Conservation (phyloP, 2,797 vertebrate genomes). For the Gila robusta region DNA sequence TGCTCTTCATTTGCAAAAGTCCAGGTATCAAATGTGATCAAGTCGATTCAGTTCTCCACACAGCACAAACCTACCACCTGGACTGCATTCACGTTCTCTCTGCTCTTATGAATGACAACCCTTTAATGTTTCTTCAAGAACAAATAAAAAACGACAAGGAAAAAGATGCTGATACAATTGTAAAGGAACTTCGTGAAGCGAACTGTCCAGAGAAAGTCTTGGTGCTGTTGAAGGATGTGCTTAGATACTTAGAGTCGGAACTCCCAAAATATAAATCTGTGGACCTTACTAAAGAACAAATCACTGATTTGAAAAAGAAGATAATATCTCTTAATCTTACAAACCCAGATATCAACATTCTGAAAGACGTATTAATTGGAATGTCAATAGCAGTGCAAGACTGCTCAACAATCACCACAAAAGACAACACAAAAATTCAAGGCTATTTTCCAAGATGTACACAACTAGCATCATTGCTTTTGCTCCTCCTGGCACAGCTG, state of each 20-base stretch:
- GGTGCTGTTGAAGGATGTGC: slow-evolving; percentile 48
- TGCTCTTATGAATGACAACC: slow-evolving; percentile 44
- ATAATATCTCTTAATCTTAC: slow-evolving; percentile 27
- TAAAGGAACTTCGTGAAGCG: slow-evolving; percentile 52
- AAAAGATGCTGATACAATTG: slow-evolving; percentile 55
- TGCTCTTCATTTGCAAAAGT: slow-evolving; percentile 49
- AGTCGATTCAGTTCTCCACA: slow-evolving; percentile 53
- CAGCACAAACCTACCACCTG: slow-evolving; percentile 55
- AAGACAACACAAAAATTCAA: not conserved
- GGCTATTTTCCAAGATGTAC: slow-evolving; percentile 51
- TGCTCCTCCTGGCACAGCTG: slow-evolving; percentile 56
- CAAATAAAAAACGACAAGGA: slow-evolving; percentile 30
- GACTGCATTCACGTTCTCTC: slow-evolving; percentile 14
- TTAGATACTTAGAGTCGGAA: slow-evolving; percentile 39
- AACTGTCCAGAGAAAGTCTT: slow-evolving; percentile 49
- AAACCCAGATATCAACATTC: slow-evolving; percentile 10
- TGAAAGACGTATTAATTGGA: slow-evolving; percentile 28
- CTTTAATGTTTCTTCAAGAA: slow-evolving; percentile 37
- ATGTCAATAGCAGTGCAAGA: slow-evolving; percentile 48
- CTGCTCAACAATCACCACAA: slow-evolving; percentile 14
- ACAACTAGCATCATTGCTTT: slow-evolving; percentile 49
- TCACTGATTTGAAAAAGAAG: not conserved
- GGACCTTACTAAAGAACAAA: slow-evolving; percentile 24
- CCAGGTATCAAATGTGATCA: slow-evolving; percentile 26
- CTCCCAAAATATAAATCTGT: slow-evolving; percentile 32